phyloP scores from a whole-genome alignment of 2,888 invertebrate genomes.

The Agrotis exclamationis region DNA sequence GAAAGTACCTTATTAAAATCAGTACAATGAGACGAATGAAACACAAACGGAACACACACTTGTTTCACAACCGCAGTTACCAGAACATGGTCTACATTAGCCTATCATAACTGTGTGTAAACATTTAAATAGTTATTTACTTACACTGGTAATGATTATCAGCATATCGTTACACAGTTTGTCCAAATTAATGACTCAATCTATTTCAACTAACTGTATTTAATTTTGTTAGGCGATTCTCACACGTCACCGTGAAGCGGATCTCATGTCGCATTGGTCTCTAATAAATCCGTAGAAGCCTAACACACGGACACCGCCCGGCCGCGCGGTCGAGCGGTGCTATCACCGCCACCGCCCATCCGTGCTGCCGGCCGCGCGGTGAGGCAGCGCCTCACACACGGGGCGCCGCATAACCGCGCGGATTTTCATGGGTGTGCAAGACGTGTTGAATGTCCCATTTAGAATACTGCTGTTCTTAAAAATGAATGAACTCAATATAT shows the following conservation, averaged over 20 bases:
- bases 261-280: too few relatives aligned
- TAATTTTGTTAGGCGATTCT: too few relatives aligned
- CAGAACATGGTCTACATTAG: conserved; percentile 22
- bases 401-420: conserved; percentile 13
- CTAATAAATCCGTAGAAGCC: too few relatives aligned
- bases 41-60: background rate
- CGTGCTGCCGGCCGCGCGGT: too few relatives aligned
- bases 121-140: conserved; percentile 11
- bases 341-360: too few relatives aligned
- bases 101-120: conserved; percentile 3
- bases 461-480: too few relatives aligned
- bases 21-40: conserved; percentile 6
- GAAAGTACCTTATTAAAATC: background rate
- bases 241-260: too few relatives aligned
- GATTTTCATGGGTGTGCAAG: background rate
- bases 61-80: conserved; percentile 29
- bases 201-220: background rate
- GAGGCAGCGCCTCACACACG: too few relatives aligned
- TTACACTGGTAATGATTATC: background rate
- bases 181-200: background rate
- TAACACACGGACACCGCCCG: too few relatives aligned
- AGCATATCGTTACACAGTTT: conserved; percentile 16
- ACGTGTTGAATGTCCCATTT: too few relatives aligned
- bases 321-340: too few relatives aligned
- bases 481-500: too few relatives aligned